Evolutionary conservation across 2,888 invertebrate genomes (phyloP), one percentile per base, ranked within the genome.

Genomic region (Dione juno): DNA sequence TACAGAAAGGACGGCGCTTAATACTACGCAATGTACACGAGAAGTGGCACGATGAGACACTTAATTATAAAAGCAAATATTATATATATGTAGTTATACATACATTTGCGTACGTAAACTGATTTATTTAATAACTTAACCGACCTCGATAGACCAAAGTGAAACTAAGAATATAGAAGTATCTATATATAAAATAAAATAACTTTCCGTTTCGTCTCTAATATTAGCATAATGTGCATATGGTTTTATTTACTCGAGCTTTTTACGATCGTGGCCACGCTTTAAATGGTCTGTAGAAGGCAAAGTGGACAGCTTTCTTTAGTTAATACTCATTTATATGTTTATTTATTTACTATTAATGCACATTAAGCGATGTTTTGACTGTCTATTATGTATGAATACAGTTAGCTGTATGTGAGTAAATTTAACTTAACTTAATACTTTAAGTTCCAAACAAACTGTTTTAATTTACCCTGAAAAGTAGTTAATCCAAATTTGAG

Each of bases 141-240:
- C 11, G 14, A 54, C 37, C 57, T 57, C 37, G 7, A 57, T 16
- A 57, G 37, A 37, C 19, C 16, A n/a, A 61, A 61, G 67, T 52
- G 67, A 67, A 67, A 61, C 43, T 52, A 59, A 16, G 37, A 48
- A 67, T 5, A 67, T 21, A 19, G 1, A 50, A 11, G 11, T 7
- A 50, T 19, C 0, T 19, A 19, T 41, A 52, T 67, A 58, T 58
- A 16, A 63, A 59, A 64, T 45, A 19, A 48, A 45, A 68, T 68
- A 73, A 73, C 71, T 71, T 73, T 73, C 73, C 57, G 70, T 73
- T 73, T 73, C 63, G 43, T 53, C 41, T 58, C 52, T 28, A 64
- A 50, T 69, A 75, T 76, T 76, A 72, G 66, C 75, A 72, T 75
- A 75, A 71, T 70, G 67, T 54, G 65, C 73, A 70, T 59, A 73